These are phyloP conservation scores for Orchesella cincta DNA, from an alignment of 1,140 invertebrate species.

Conservation along the genomic window DNA sequence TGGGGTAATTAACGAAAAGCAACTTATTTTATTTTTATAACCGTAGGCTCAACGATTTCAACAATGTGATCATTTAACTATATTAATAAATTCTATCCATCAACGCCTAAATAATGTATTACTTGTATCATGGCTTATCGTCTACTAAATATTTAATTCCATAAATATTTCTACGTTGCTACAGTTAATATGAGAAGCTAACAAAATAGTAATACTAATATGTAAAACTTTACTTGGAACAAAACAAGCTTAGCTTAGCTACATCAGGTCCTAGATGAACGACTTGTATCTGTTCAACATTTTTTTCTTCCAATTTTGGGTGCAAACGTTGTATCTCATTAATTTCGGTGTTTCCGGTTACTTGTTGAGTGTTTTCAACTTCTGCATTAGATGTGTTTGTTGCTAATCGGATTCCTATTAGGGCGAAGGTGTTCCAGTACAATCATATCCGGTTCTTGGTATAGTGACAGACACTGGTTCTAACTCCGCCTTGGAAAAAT, in stretches of 20 bases:
- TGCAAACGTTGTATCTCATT: neutral
- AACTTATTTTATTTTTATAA: neutral
- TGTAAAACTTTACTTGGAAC: neutral
- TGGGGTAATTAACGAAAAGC: neutral
- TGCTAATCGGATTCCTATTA: slow-evolving; percentile 19
- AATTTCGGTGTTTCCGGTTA: neutral
- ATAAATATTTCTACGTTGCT: neutral
- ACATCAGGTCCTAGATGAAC: slow-evolving; percentile 36
- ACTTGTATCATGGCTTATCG: neutral
- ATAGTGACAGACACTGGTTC: neutral
- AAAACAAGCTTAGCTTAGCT: slow-evolving; percentile 13
- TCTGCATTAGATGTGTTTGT: neutral
- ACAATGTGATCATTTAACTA: neutral
- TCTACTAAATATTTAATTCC: neutral
- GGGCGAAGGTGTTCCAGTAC: slow-evolving; percentile 32
- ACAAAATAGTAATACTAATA: neutral
- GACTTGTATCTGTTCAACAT: slow-evolving; percentile 33
- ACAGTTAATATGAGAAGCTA: neutral
- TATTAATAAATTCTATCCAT: neutral
- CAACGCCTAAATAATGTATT: neutral
- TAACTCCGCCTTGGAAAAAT: neutral
- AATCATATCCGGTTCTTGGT: neutral
- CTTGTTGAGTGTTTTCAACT: neutral
- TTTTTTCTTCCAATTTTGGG: neutral
- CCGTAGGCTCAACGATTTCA: neutral